Conservation (phyloP, 2,797 vertebrate genomes). For the Spinus pinus region DNA sequence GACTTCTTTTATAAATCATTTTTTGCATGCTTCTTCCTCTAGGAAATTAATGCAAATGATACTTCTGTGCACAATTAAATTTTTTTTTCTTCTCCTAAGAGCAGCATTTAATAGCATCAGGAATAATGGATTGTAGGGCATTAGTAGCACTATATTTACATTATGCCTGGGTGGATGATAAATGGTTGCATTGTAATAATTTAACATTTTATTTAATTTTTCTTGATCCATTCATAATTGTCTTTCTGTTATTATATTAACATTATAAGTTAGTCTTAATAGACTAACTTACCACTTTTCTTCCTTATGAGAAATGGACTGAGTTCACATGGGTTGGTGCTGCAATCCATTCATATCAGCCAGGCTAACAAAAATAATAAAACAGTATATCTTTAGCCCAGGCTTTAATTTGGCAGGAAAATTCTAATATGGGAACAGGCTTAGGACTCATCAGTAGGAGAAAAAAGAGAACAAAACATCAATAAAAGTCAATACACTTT, state of each 20-base stretch:
- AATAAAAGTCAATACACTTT: background rate
- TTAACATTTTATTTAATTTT: slow-evolving; percentile 27
- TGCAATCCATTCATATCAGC: background rate
- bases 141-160: background rate
- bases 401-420: background rate
- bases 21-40: background rate
- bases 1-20: background rate
- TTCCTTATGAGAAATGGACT: background rate
- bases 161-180: background rate
- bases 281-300: background rate
- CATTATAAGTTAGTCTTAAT: background rate
- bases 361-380: background rate
- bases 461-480: background rate
- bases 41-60: background rate
- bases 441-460: accelerated
- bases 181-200: background rate
- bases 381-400: background rate
- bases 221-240: background rate
- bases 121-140: background rate
- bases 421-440: background rate
- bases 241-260: background rate
- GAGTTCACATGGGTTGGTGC: background rate
- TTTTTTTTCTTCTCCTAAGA: background rate
- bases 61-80: background rate
- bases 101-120: background rate